A percentile compares a stretch with the other conserved stretches of the same genome.
Evolutionary conservation across 2,113 vertebrate species (phyloP).

Genomic region (Empidonax traillii): DNA sequence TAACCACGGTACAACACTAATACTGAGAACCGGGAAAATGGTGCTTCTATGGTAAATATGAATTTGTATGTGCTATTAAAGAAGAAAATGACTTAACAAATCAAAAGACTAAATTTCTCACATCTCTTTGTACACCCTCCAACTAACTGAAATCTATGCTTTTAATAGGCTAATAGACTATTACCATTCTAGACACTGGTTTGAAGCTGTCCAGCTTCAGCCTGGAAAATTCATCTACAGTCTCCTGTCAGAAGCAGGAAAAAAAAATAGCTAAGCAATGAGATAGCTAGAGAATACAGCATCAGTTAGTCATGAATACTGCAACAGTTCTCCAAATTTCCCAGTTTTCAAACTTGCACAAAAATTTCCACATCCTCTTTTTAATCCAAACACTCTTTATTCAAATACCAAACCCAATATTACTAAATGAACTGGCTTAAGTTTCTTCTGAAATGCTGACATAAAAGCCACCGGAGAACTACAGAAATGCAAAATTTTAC

Average conservation of each 20-base stretch:
- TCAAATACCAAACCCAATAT: background rate
- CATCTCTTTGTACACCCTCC: background rate
- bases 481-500: background rate
- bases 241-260: background rate
- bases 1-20: background rate
- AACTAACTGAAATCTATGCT: slow-evolving; percentile 4
- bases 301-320: background rate
- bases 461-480: background rate
- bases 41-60: background rate
- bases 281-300: background rate
- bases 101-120: slow-evolving; percentile 33
- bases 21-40: background rate
- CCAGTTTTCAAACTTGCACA: background rate
- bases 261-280: background rate
- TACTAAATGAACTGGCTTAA: background rate
- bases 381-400: background rate
- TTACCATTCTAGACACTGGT: background rate
- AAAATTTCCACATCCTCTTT: background rate
- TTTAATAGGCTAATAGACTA: background rate
- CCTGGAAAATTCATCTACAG: slow-evolving; percentile 24
- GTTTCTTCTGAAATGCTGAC: background rate
- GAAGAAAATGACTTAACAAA: slow-evolving; percentile 38
- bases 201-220: background rate
- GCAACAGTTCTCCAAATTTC: background rate
- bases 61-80: background rate